Evolutionary conservation across 1,140 invertebrate genomes (phyloP).

Genomic region (Apis laboriosa): DNA sequence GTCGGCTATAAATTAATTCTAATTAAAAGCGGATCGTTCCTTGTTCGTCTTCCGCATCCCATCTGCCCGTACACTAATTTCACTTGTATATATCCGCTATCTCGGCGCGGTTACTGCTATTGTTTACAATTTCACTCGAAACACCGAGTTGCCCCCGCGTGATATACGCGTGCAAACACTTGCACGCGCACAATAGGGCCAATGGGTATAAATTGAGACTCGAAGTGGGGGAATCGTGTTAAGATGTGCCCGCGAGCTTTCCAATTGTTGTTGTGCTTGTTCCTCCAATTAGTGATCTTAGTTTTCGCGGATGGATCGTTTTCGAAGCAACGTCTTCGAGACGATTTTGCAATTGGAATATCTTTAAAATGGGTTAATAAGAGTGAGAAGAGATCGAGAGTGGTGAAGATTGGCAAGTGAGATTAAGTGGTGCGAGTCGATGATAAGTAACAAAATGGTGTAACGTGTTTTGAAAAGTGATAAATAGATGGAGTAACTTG

Average conservation of each 20-base stretch:
- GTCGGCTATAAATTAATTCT: conserved; percentile 22
- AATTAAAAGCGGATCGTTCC: conserved; percentile 9
- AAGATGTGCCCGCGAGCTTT: not conserved
- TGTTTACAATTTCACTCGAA: conserved; percentile 29
- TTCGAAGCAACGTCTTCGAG: too few species aligned
- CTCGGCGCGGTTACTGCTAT: not conserved
- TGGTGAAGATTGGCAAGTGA: too few species aligned
- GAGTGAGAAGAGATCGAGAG: too few species aligned
- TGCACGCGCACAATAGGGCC: not conserved
- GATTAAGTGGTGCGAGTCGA: too few species aligned
- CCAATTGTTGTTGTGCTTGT: not conserved
- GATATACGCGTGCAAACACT: conserved; percentile 1
- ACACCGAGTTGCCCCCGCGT: not conserved
- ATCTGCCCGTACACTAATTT: not conserved
- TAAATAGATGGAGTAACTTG: too few species aligned
- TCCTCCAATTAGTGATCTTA: too few species aligned
- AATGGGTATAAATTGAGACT: not conserved
- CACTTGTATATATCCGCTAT: not conserved
- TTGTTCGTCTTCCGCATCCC: not conserved
- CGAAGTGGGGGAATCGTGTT: conserved; percentile 2
- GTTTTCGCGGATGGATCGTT: not conserved
- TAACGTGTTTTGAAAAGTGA: too few species aligned
- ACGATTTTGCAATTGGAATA: not conserved
- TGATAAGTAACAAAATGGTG: too few species aligned
- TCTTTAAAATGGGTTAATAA: too few species aligned